These are phyloP conservation scores for Pithys albifrons DNA, from an alignment of 2,113 vertebrate genomes.

Conservation along the genomic window DNA sequence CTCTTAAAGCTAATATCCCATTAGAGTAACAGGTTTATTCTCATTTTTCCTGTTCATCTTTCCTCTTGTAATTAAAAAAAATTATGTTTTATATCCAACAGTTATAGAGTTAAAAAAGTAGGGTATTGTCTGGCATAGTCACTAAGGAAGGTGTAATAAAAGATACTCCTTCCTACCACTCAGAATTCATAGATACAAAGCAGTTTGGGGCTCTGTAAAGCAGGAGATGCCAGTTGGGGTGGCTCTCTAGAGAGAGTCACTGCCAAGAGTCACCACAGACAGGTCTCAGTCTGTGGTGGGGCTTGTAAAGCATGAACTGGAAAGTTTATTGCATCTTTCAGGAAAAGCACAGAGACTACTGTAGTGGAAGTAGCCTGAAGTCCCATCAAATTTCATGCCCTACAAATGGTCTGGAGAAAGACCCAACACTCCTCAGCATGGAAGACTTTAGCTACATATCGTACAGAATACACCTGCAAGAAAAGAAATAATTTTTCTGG, in stretches of 20 bases:
- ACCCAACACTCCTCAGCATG: neutral
- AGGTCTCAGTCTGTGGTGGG: neutral
- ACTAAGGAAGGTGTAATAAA: neutral
- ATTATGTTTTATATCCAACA: neutral
- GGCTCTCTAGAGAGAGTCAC: neutral
- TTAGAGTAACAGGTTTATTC: neutral
- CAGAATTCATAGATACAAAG: fast-evolving
- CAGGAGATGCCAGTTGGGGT: neutral
- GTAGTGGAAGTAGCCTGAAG: neutral
- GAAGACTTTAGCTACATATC: neutral
- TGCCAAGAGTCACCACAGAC: neutral
- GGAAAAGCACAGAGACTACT: neutral
- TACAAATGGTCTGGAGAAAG: neutral
- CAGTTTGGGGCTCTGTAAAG: neutral
- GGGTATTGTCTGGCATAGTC: neutral
- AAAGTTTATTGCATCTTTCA: neutral
- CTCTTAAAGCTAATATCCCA: neutral
- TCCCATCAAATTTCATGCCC: neutral
- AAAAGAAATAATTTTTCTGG: neutral
- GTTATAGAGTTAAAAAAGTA: neutral
- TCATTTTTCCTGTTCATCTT: neutral
- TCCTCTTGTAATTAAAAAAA: neutral
- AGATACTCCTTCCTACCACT: neutral
- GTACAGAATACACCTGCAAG: neutral
- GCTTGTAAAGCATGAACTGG: neutral